phyloP scores from a whole-genome alignment of 2,797 vertebrate genomes.

The Garrulus glandarius region DNA sequence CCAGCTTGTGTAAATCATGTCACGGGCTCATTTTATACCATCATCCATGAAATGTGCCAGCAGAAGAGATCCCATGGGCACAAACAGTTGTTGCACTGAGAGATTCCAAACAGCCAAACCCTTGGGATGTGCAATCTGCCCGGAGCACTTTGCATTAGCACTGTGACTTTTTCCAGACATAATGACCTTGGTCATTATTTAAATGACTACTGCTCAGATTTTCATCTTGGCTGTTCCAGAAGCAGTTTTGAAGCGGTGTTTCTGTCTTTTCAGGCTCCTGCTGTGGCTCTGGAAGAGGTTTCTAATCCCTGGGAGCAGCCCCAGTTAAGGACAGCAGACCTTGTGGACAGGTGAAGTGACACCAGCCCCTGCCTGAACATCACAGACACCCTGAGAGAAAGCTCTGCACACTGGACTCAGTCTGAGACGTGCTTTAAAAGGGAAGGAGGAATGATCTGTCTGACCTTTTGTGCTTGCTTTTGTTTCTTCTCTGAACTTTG shows the following conservation, averaged over 20 bases:
- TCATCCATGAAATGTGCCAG: not conserved
- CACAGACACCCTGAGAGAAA: not conserved
- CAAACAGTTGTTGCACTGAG: not conserved
- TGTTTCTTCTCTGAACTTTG: not conserved
- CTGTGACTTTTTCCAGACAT: not conserved
- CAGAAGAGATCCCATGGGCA: not conserved
- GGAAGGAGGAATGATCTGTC: not conserved
- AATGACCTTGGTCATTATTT: constrained; percentile 9
- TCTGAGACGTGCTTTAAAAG: not conserved
- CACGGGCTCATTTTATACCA: not conserved
- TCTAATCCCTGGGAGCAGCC: not conserved
- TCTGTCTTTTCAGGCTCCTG: not conserved
- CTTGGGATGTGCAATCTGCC: not conserved
- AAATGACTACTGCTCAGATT: not conserved
- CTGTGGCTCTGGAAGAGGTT: not conserved
- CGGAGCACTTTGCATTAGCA: not conserved
- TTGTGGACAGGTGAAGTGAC: not conserved
- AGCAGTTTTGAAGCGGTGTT: not conserved
- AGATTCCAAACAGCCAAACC: not conserved
- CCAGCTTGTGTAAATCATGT: not conserved
- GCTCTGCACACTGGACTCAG: not conserved
- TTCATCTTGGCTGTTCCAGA: not conserved
- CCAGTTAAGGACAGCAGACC: not conserved
- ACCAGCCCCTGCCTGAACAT: not conserved
- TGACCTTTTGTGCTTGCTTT: not conserved